Conservation (phyloP, 2,888 invertebrate species). For the Cremastinae sp. region DNA sequence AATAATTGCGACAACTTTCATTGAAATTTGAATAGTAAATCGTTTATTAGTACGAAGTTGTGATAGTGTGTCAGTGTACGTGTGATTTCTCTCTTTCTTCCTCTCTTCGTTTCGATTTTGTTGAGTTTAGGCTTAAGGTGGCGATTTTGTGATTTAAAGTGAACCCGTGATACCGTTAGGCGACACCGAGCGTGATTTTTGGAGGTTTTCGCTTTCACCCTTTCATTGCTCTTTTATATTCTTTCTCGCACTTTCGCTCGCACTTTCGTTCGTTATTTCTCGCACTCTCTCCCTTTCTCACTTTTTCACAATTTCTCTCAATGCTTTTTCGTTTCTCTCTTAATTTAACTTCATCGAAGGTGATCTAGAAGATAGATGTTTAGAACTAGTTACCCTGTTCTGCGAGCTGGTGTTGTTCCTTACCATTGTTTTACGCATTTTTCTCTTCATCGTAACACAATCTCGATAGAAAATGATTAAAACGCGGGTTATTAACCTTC, state of each 20-base stretch:
- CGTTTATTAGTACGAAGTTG: conserved; percentile 78
- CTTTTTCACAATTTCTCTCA: conserved; percentile 29
- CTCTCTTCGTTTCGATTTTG: conserved; percentile 53
- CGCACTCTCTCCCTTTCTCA: conserved; percentile 26
- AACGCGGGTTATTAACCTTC: no score
- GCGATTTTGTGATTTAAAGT: conserved; percentile 70
- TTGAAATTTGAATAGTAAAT: conserved; percentile 77
- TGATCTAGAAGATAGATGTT: conserved; percentile 76
- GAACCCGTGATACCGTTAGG: conserved; percentile 73
- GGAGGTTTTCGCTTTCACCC: conserved; percentile 56
- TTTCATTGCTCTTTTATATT: conserved; percentile 54
- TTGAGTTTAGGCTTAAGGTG: conserved; percentile 69
- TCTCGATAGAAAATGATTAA: no score
- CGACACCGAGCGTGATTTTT: conserved; percentile 71
- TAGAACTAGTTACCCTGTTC: conserved; percentile 79
- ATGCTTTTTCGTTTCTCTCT: conserved; percentile 39
- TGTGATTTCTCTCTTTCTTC: conserved; percentile 42
- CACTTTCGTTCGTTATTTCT: conserved; percentile 29
- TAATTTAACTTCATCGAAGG: conserved; percentile 60
- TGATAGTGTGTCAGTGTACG: conserved; percentile 68
- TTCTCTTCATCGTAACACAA: conserved; percentile 25
- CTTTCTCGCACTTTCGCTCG: conserved; percentile 51
- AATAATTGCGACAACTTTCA: conserved; percentile 49
- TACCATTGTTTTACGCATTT: conserved; percentile 63
- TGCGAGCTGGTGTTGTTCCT: conserved; percentile 73